A percentile compares a stretch with the other conserved stretches of the same genome.
phyloP scores from a whole-genome alignment of 2,797 vertebrate species.

The Huso huso region DNA sequence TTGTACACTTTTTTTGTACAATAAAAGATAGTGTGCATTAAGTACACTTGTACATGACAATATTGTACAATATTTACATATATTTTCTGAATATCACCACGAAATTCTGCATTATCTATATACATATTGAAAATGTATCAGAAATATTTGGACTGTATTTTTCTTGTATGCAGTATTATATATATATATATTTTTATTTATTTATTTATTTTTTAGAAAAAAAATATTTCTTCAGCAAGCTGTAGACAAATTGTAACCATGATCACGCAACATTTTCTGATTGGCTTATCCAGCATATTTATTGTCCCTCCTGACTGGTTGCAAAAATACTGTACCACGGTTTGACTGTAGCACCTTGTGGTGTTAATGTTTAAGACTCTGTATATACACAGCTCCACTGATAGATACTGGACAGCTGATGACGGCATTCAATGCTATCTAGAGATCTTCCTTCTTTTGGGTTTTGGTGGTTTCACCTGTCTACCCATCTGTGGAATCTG shows the following conservation, averaged over 20 bases:
- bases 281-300: constrained; percentile 70
- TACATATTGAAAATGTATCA: constrained; percentile 98
- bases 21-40: constrained; percentile 99
- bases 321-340: constrained; percentile 61
- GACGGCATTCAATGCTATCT: constrained; percentile 95
- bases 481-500: constrained; percentile 88
- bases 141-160: constrained; percentile 98
- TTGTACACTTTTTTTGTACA: constrained; percentile 98
- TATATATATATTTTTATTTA: constrained; percentile 31
- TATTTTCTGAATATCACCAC: constrained; percentile 76
- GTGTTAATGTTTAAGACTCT: constrained; percentile 52
- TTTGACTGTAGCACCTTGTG: constrained; percentile 69
- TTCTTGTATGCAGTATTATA: constrained; percentile 60
- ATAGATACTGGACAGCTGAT: constrained; percentile 52
- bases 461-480: constrained; percentile 91
- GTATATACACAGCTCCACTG: constrained; percentile 49
- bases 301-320: constrained; percentile 51
- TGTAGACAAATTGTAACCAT: constrained; percentile 75
- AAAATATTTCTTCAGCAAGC: constrained; percentile 80
- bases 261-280: constrained; percentile 59
- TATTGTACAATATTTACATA: constrained; percentile 98
- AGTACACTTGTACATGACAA: constrained; percentile 97
- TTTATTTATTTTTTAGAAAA: constrained; percentile 75
- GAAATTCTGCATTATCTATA: constrained; percentile 96
- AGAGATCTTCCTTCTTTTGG: constrained; percentile 98